A percentile compares a stretch with the other conserved stretches of the same genome.
phyloP scores from a whole-genome alignment of 1,140 invertebrate genomes.

The Mizuhopecten yessoensis region DNA sequence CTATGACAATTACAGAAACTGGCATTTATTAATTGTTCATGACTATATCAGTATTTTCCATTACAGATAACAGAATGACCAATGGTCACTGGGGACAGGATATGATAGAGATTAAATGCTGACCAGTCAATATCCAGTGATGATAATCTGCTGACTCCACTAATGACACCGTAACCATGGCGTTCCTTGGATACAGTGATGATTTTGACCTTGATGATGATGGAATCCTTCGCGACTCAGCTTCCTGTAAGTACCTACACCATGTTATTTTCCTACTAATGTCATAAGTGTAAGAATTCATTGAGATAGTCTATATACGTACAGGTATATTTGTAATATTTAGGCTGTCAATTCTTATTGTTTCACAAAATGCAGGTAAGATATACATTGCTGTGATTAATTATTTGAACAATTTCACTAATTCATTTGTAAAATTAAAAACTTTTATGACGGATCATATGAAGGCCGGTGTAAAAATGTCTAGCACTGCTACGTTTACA shows the following conservation, averaged over 20 bases:
- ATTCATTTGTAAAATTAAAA: too few species aligned
- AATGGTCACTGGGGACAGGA: not conserved
- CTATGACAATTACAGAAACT: not conserved
- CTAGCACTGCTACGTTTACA: too few species aligned
- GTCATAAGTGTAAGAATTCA: too few species aligned
- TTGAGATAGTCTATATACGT: too few species aligned
- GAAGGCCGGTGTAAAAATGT: too few species aligned
- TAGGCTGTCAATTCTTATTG: too few species aligned
- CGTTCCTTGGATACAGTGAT: slow-evolving; percentile 73
- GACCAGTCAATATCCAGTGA: slow-evolving; percentile 13
- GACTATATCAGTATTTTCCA: not conserved
- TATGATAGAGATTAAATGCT: not conserved
- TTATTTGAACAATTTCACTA: too few species aligned
- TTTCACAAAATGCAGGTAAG: too few species aligned
- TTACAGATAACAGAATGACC: not conserved
- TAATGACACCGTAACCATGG: slow-evolving; percentile 63
- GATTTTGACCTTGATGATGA: slow-evolving; percentile 79
- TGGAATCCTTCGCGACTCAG: slow-evolving; percentile 77
- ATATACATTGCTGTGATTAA: too few species aligned
- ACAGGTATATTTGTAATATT: not conserved
- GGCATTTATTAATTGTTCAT: not conserved
- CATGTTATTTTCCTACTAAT: too few species aligned
- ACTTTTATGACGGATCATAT: too few species aligned
- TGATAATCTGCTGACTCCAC: not conserved
- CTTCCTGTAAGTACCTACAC: slow-evolving; percentile 67